These are phyloP conservation scores for Sarcophaga subvicina DNA, from an alignment of 2,888 invertebrate species.

Conservation along the genomic window DNA sequence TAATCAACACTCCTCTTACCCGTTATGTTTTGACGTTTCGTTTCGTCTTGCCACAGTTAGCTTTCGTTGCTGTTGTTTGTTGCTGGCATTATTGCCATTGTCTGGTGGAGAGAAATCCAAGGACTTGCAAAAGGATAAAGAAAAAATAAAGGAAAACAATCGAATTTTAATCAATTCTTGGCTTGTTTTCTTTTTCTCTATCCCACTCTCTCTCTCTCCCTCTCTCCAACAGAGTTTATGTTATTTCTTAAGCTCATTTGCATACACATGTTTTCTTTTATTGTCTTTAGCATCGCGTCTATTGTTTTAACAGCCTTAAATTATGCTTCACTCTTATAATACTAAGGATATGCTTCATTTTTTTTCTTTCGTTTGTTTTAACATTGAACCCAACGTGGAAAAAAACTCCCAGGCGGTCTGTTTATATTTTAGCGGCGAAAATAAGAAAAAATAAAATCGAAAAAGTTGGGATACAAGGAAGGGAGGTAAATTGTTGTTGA, in stretches of 20 bases:
- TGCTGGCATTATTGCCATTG: neutral
- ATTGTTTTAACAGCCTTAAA: slow-evolving; percentile 67
- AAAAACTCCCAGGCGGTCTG: slow-evolving; percentile 7
- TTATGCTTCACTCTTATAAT: slow-evolving; percentile 38
- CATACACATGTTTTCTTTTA: slow-evolving; percentile 67
- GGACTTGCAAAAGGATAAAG: slow-evolving; percentile 17
- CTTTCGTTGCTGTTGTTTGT: neutral
- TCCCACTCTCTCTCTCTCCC: neutral
- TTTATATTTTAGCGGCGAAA: neutral
- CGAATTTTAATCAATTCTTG: slow-evolving; percentile 82
- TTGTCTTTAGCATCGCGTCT: slow-evolving; percentile 57
- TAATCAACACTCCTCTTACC: slow-evolving; percentile 47
- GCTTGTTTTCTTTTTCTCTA: slow-evolving; percentile 65
- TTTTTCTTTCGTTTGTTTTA: slow-evolving; percentile 13
- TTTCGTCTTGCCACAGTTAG: slow-evolving; percentile 7
- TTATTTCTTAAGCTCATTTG: slow-evolving; percentile 62
- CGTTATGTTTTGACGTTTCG: slow-evolving; percentile 44
- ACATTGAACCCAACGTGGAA: slow-evolving; percentile 17
- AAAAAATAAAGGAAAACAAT: slow-evolving; percentile 78
- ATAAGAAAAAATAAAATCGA: neutral
- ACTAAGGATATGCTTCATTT: slow-evolving; percentile 8
- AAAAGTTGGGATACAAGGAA: neutral
- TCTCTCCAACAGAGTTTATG: too few relatives aligned
- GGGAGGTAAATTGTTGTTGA: slow-evolving; percentile 24
- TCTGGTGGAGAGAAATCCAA: neutral